Percentiles rank a stretch among this genome's conserved stretches.
Evolutionary conservation across 2,113 vertebrate species (phyloP).

Genomic region (Synchiropus splendidus): DNA sequence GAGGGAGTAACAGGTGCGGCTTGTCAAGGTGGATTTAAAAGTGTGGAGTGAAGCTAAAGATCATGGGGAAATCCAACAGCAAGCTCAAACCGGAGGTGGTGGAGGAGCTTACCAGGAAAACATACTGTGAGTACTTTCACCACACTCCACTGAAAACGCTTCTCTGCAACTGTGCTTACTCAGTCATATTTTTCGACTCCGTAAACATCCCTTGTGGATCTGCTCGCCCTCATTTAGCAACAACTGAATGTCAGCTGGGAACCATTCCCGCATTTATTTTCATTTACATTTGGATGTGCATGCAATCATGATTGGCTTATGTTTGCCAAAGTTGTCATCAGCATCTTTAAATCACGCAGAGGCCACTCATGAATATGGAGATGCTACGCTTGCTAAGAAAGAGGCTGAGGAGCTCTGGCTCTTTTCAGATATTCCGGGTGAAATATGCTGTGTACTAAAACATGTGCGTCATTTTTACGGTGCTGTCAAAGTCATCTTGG

Average conservation of each 20-base stretch:
- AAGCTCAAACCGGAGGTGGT: conserved; percentile 90
- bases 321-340: conserved; percentile 25
- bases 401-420: no score
- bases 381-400: conserved; percentile 5
- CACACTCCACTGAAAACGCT: conserved; percentile 2
- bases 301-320: conserved; percentile 22
- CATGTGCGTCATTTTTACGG: no score
- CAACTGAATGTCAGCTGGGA: conserved; percentile 19
- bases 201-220: no score
- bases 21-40: conserved; percentile 43
- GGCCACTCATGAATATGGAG: conserved; percentile 33
- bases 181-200: neutral
- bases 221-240: neutral
- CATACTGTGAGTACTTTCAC: conserved; percentile 79
- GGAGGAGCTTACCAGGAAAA: conserved; percentile 88
- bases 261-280: conserved; percentile 7
- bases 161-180: conserved; percentile 9
- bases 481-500: no score
- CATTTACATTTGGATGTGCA: conserved; percentile 20
- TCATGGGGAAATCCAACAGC: conserved; percentile 93
- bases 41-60: conserved; percentile 40
- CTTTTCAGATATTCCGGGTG: no score
- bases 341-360: conserved; percentile 30
- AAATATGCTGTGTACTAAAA: no score
- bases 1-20: conserved; percentile 39